Evolutionary conservation across 2,113 vertebrate species (phyloP).

Genomic region (Odocoileus hemionus): DNA sequence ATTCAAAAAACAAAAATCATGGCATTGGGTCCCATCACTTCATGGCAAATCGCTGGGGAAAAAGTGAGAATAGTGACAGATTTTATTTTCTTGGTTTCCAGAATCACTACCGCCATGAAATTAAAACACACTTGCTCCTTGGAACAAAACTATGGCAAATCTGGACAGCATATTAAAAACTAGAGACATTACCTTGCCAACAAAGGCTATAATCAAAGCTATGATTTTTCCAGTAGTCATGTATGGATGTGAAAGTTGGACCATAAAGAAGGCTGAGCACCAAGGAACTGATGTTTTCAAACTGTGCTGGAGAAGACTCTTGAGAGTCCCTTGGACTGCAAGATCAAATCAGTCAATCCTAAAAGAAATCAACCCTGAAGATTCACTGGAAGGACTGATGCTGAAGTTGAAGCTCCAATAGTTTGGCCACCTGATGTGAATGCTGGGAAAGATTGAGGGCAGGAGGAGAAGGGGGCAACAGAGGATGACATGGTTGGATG

Average conservation of each 20-base stretch:
- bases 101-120: not conserved
- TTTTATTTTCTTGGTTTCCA: not conserved
- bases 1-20: not conserved
- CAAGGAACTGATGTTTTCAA: not conserved
- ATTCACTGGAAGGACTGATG: not conserved
- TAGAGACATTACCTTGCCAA: not conserved
- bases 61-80: not conserved
- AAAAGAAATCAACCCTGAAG: not conserved
- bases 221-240: not conserved
- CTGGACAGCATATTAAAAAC: not conserved
- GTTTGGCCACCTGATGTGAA: not conserved
- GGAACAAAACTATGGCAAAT: not conserved
- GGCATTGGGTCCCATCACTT: not conserved
- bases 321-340: not conserved
- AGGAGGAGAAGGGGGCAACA: not conserved
- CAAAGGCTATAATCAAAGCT: not conserved
- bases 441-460: not conserved
- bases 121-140: not conserved
- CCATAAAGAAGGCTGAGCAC: not conserved
- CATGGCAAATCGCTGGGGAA: not conserved
- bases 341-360: not conserved
- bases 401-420: not conserved
- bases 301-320: not conserved
- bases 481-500: not conserved
- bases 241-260: not conserved